Conservation (phyloP, 2,797 vertebrate species). For the Phoebastria nigripes region DNA sequence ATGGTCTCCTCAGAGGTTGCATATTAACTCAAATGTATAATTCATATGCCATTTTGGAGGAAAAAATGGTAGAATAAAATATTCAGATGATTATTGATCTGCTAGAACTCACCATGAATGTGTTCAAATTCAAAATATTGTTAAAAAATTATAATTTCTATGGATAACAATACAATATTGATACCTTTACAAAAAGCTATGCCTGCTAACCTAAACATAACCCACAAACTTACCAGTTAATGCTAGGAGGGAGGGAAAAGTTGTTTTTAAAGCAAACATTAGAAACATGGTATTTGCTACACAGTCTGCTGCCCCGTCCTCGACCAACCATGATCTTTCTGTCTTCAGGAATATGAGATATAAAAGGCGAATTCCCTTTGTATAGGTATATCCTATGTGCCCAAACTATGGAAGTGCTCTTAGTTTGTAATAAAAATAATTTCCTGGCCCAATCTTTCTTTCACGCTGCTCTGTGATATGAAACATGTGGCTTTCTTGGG, state of each 20-base stretch:
- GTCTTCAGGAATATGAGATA: not conserved
- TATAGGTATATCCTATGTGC: not conserved
- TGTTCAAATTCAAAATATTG: not conserved
- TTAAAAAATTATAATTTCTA: not conserved
- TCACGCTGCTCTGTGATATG: not conserved
- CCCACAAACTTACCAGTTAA: not conserved
- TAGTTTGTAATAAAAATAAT: not conserved
- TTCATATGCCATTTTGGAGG: not conserved
- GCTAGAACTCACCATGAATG: not conserved
- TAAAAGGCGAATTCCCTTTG: not conserved
- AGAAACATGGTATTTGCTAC: not conserved
- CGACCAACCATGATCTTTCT: not conserved
- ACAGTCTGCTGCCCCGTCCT: not conserved
- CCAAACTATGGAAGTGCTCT: not conserved
- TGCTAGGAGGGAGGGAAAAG: not conserved
- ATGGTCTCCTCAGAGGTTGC: not conserved
- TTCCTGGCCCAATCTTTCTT: not conserved
- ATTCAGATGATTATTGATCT: not conserved
- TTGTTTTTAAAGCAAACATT: not conserved
- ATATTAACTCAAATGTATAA: not conserved
- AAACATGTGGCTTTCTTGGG: not conserved
- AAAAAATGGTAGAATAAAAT: not conserved
- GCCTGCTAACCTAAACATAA: not conserved
- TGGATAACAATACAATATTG: not conserved
- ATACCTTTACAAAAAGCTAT: not conserved